These are phyloP conservation scores for Callosobruchus maculatus DNA, from an alignment of 2,888 invertebrate genomes.

Conservation along the genomic window DNA sequence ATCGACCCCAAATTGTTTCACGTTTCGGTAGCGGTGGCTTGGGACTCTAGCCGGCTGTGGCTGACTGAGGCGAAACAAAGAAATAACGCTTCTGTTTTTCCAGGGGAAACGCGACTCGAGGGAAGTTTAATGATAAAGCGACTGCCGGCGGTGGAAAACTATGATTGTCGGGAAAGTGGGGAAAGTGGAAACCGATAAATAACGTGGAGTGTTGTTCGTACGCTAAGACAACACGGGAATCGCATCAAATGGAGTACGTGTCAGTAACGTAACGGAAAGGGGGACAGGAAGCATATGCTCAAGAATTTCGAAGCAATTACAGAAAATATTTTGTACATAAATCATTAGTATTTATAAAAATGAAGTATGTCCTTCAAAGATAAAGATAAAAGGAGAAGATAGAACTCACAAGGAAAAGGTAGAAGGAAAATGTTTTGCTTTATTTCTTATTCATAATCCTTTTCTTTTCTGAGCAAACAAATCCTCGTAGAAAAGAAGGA, in stretches of 20 bases:
- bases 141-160: slow-evolving; percentile 41
- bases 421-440: too few relatives aligned
- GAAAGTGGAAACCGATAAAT: slow-evolving; percentile 44
- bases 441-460: too few relatives aligned
- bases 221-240: slow-evolving; percentile 26
- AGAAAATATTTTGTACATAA: too few relatives aligned
- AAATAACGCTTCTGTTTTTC: slow-evolving; percentile 22
- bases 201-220: slow-evolving; percentile 28
- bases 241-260: slow-evolving; percentile 21
- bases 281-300: neutral
- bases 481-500: too few relatives aligned
- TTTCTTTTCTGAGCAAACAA: too few relatives aligned
- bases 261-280: neutral
- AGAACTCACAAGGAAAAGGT: too few relatives aligned
- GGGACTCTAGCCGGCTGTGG: neutral
- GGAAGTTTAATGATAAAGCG: slow-evolving; percentile 45
- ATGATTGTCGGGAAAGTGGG: slow-evolving; percentile 47
- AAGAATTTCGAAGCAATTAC: too few relatives aligned
- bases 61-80: slow-evolving; percentile 1
- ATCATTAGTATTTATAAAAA: too few relatives aligned
- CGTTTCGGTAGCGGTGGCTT: neutral
- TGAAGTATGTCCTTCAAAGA: too few relatives aligned
- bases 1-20: neutral
- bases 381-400: too few relatives aligned
- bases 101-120: slow-evolving; percentile 31